Base-by-base conservation (phyloP, 2,888 invertebrate genomes). In the Lissonota sp. region DNA sequence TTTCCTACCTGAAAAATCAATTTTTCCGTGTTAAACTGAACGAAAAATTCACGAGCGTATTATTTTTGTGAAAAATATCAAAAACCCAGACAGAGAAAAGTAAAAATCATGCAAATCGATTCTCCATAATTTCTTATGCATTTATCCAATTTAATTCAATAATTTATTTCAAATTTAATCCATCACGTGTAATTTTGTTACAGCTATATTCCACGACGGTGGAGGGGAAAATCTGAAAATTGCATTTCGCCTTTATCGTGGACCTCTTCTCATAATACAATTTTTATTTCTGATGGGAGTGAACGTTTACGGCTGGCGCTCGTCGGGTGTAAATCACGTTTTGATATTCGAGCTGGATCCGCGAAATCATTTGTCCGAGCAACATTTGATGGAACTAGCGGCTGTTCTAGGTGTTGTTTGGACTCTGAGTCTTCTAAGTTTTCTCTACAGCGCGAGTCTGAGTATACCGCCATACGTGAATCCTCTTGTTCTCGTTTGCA, bases 281-380 rank as follows among this genome's bases (percentile, higher is more conserved):
- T 98, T 98, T 91, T 95, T 99, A 89, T 99, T 99, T 91, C 94
- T 99, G 46, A 97, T 99, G 93, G 99, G 99, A 39, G 96, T 99
- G 66, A 99, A 99, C 91, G 98, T 99, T 0, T 99, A 99, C 91
- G 99, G 99, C 5, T 99, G 99, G 99, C 94, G 99, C 84, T 97
- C 98, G 0, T 98, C 98, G 0, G 99, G 99, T 3, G 99, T 99
- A 10, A 99, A 99, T 93, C 99, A 99, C 91, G 99, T 99, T 0
- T 94, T 99, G 1, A 99, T 99, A 86, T 99, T 99, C 93, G 99
- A 99, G 91, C 93, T 99, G 88, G 99, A 99, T 92, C 99, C 99
- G 0, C 94, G 99, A 76, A 98, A 98, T 92, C 98, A 99, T 92
- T 93, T 98, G 0, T 97, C 97, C 0, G 98, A 99, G 87, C 98